These are phyloP conservation scores for Streblospio benedicti DNA, from an alignment of 1,140 invertebrate genomes.

Conservation along the genomic window DNA sequence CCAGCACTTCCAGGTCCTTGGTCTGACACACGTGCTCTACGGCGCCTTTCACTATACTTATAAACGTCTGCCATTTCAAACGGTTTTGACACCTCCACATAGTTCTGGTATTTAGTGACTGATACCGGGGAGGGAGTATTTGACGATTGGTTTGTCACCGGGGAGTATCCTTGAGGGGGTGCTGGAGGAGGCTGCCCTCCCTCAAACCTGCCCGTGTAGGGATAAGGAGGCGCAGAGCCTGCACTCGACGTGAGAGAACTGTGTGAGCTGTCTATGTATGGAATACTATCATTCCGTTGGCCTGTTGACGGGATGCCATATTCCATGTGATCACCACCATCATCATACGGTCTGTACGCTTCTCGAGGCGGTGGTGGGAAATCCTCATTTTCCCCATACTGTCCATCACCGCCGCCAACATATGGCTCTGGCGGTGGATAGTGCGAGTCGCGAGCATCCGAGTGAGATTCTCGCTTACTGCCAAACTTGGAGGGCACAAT, in stretches of 20 bases:
- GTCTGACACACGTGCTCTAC: slow-evolving; percentile 55
- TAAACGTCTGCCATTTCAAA: slow-evolving; percentile 96
- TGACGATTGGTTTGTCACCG: too few species aligned
- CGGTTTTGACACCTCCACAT: slow-evolving; percentile 85
- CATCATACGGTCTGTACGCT: too few species aligned
- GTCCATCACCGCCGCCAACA: background rate
- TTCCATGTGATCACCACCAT: background rate
- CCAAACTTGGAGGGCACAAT: slow-evolving; percentile 26
- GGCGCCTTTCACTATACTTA: slow-evolving; percentile 88
- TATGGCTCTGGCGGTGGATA: too few species aligned
- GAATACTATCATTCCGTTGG: background rate
- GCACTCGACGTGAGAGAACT: background rate
- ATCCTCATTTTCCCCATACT: background rate
- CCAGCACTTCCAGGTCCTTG: too few species aligned
- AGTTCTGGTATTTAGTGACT: slow-evolving; percentile 37
- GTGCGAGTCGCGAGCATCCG: slow-evolving; percentile 17
- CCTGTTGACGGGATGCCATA: background rate
- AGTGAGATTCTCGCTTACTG: slow-evolving; percentile 27
- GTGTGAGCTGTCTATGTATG: background rate
- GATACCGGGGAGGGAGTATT: too few species aligned
- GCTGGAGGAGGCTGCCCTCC: background rate
- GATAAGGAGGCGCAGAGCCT: background rate
- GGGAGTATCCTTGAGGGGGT: background rate
- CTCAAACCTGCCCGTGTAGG: background rate
- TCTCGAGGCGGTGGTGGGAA: background rate